A percentile compares a stretch with the other conserved stretches of the same genome.
phyloP scores from a whole-genome alignment of 2,113 vertebrate genomes.

The Osmerus mordax region DNA sequence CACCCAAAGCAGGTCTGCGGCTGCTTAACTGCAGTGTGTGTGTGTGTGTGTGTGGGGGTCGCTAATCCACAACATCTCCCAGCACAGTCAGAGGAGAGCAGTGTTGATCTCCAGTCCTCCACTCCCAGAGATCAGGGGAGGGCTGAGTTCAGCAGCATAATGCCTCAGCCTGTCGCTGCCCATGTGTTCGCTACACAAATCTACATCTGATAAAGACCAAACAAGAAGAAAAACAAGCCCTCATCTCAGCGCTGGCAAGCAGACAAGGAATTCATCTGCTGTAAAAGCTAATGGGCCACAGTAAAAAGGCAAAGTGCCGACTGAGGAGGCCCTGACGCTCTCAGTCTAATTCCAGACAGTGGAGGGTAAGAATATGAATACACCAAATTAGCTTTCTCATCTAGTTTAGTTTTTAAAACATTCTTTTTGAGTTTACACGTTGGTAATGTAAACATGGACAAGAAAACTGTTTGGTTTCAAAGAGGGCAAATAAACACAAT shows the following conservation, averaged over 20 bases:
- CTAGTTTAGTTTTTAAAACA: not conserved
- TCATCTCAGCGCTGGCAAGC: conserved; percentile 35
- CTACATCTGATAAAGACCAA: conserved; percentile 44
- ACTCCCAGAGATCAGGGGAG: not conserved
- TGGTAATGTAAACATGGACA: too few relatives aligned
- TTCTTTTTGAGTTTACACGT: too few relatives aligned
- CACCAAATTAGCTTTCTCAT: not conserved
- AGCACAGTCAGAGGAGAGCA: not conserved
- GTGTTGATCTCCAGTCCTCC: conserved; percentile 19
- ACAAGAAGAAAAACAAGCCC: conserved; percentile 28
- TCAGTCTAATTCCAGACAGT: not conserved
- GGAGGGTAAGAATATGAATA: not conserved
- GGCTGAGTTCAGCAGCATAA: not conserved
- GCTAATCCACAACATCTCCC: not conserved
- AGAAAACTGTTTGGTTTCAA: too few relatives aligned
- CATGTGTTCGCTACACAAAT: conserved; percentile 24
- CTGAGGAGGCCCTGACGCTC: conserved; percentile 1
- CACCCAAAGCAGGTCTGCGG: not conserved
- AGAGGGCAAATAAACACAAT: too few relatives aligned
- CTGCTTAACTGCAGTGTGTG: not conserved
- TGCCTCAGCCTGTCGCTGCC: conserved; percentile 15
- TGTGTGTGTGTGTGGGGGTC: too few relatives aligned
- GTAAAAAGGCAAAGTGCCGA: conserved; percentile 30
- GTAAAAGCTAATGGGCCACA: conserved; percentile 41
- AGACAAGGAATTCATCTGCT: conserved; percentile 35